Base-by-base conservation (phyloP, 2,888 invertebrate species). In the Dermolepida albohirtum region DNA sequence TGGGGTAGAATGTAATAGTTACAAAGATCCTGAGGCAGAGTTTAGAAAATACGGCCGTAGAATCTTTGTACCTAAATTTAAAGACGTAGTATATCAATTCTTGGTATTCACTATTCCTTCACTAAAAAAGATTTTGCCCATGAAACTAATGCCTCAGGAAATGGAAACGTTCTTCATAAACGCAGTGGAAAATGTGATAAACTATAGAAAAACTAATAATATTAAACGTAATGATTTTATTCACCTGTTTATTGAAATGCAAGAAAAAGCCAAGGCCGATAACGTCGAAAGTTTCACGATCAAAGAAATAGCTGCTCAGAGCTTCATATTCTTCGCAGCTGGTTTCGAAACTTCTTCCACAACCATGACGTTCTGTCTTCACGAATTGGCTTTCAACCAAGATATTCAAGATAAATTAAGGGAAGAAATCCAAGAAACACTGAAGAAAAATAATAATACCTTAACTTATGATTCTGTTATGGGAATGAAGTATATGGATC, bases 311-410 rank as follows among this genome's bases (percentile, higher is more conserved):
- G 64, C 75, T 0, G 77, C 83, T 0, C 81, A 84, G 14, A 74
- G 79, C 1, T 73, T 83, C 0, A 77, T 85, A 0, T 84, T 86
- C 71, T 84, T 84, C 68, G 27, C 82, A 0, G 85, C 84, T 14
- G 85, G 84, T 1, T 84, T 81, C 70, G 84, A 85, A 68, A 85
- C 85, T 0, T 83, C 84, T 0, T 81, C 83, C 0, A 76, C 80
- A 0, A 80, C 81, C 0, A 73, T 85, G 51, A 78, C 78, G 7
- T 83, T 81, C 47, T 68, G n/a, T n/a, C n/a, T n/a, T n/a, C n/a
- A n/a, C n/a, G n/a, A n/a, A n/a, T n/a, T n/a, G n/a, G n/a, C n/a
- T n/a, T n/a, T n/a, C n/a, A n/a, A n/a, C n/a, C n/a, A n/a, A n/a
- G n/a, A n/a, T n/a, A n/a, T n/a, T n/a, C n/a, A n/a, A n/a, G n/a